Evolutionary conservation across 2,888 invertebrate species (phyloP).

Genomic region (Diaprepes abbreviatus): DNA sequence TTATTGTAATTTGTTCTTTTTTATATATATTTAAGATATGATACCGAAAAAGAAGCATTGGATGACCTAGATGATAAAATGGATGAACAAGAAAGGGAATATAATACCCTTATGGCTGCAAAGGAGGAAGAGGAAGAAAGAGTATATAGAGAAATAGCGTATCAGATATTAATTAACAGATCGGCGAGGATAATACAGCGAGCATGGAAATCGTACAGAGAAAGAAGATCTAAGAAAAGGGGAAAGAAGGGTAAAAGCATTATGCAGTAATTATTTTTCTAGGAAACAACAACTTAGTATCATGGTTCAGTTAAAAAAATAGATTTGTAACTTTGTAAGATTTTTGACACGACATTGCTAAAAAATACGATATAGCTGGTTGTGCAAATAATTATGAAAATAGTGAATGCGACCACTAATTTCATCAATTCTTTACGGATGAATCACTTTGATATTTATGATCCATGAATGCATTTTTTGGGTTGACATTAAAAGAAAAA

Average conservation of each 20-base stretch:
- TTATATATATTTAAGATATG: conserved; percentile 63
- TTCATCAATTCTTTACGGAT: no score
- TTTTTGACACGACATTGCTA: no score
- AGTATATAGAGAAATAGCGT: conserved; percentile 70
- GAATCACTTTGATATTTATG: no score
- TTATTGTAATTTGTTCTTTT: neutral
- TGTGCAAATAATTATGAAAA: no score
- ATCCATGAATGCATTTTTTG: no score
- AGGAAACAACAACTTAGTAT: no score
- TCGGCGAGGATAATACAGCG: conserved; percentile 65
- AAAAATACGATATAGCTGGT: no score
- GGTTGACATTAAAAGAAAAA: no score
- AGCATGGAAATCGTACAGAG: conserved; percentile 59
- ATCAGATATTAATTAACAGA: conserved; percentile 54
- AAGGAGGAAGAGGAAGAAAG: conserved; percentile 72
- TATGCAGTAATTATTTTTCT: no score
- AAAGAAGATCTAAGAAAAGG: conserved; percentile 52
- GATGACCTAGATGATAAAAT: conserved; percentile 68
- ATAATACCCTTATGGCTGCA: conserved; percentile 72
- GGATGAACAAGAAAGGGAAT: conserved; percentile 71
- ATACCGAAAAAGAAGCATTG: conserved; percentile 68
- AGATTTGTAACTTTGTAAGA: no score
- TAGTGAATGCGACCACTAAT: no score
- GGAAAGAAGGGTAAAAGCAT: conserved; percentile 51
- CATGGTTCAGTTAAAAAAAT: no score